Evolutionary conservation across 2,797 vertebrate genomes (phyloP), one percentile per base, ranked within the genome.

Genomic region (Cossypha caffra): DNA sequence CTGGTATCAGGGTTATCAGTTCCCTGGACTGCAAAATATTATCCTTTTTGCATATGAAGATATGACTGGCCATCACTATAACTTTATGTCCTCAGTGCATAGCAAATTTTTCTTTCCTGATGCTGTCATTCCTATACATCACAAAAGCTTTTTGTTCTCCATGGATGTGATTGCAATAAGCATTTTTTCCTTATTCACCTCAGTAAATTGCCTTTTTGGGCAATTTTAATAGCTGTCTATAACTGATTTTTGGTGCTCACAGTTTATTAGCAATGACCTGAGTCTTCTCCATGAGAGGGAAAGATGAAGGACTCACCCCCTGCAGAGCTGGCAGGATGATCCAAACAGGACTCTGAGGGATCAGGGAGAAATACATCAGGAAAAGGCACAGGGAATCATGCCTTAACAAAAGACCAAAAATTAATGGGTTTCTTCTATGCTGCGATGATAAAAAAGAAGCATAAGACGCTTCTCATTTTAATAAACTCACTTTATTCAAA

Each of bases 381-480:
- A 86, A 76, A 37, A 35, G 76, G 26, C 0, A 0, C 5, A 69
- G 19, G 13, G 23, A 28, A 9, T 64, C 25, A 28, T 5, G 0
- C 54, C 43, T 69, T 73, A 85, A 86, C 10, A 59, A 54, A 69
- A 85, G 38, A 38, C 4, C 25, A 25, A 59, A 90, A 85, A 24
- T 29, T 7, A 61, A 64, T 13, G 20, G 2, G 7, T 61, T 94
- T 62, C 20, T 90, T 77, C 59, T 83, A 31, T 11, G 10, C 13
- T 64, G 9, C 35, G 29, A 52, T 52, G 19, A 55, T 51, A 74
- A 38, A 67, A 79, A 86, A 71, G 7, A 15, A 13, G 8, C n/a
- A 58, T 5, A 24, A 79, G 67, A 79, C 43, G 63, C 61, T 66
- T 57, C 25, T n/a, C 8, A 38, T 59, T 79, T 48, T 48, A 48